A percentile compares a stretch with the other conserved stretches of the same genome.
Evolutionary conservation across 2,113 vertebrate species (phyloP).

Genomic region (Anolis sagrei): DNA sequence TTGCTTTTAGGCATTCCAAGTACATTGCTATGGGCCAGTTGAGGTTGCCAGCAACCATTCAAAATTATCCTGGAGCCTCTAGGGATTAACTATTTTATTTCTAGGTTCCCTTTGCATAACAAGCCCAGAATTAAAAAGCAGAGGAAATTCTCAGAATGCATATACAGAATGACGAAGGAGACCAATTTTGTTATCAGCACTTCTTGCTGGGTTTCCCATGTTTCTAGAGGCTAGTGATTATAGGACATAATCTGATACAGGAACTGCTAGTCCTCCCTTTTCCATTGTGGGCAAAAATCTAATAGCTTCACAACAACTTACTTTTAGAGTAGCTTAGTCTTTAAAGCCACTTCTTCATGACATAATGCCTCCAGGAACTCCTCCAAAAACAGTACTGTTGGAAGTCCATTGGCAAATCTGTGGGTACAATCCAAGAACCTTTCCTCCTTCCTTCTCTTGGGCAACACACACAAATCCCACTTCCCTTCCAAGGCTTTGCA

Average conservation of each 20-base stretch:
- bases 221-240: conserved; percentile 16
- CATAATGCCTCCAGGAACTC: not conserved
- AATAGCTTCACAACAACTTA: conserved; percentile 21
- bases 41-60: not conserved
- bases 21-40: conserved; percentile 3
- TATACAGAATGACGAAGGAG: not conserved
- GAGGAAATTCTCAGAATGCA: conserved; percentile 14
- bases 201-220: not conserved
- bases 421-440: conserved; percentile 12
- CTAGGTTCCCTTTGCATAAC: not conserved
- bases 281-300: conserved; percentile 24
- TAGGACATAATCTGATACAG: conserved; percentile 22
- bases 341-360: conserved; percentile 42
- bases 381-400: conserved; percentile 19
- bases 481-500: conserved; percentile 30
- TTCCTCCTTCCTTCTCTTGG: not conserved
- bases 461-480: conserved; percentile 9
- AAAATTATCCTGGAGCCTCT: conserved; percentile 28
- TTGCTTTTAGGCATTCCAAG: conserved; percentile 5
- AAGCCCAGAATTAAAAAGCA: conserved; percentile 28
- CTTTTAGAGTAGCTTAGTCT: conserved; percentile 11
- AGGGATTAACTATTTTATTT: conserved; percentile 13
- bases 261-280: not conserved
- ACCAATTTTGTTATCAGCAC: conserved; percentile 17
- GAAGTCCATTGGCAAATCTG: conserved; percentile 14